Base-by-base conservation (phyloP, 2,797 vertebrate genomes). In the Sebastes melanostomus region DNA sequence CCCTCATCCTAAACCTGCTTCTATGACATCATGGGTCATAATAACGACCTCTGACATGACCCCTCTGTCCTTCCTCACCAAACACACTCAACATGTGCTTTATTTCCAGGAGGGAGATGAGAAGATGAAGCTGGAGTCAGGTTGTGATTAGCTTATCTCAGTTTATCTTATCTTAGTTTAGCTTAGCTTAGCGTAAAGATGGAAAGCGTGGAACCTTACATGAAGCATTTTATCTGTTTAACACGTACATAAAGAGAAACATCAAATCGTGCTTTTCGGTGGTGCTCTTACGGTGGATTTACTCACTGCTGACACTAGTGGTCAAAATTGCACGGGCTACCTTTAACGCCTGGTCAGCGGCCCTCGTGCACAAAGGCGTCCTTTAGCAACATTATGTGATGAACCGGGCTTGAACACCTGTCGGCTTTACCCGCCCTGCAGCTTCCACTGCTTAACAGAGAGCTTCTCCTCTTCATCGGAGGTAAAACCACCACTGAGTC, bases 1-100 rank as follows among this genome's bases (percentile, higher is more conserved):
- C 12, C 30, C 73, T 61, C 46, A 42, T 80, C 38, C 66, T 67
- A 66, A 72, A 42, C 66, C 29, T 75, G 8, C 58, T 42, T 76
- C 58, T 46, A 16, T 32, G 27, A 56, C 27, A 38, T 59, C 67
- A 29, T 5, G 12, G 56, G 1, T 67, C 16, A 46, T 50, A 55
- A 46, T 29, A 56, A 16, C 32, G 14, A 75, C 72, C 66, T 77
- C 16, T 42, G 54, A 32, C 52, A 3, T 20, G 1, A 3, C 32
- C 59, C 61, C 52, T 25, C 25, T 20, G 16, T 8, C 22, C 13
- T 9, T 27, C 7, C 63, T 50, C 14, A 68, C 32, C 52, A 50
- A 24, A 60, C 22, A 11, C 5, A 16, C 18, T 5, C 25, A 14
- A 20, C 56, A 18, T 5, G 13, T 10, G 18, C 34, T 56, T 75